These are phyloP conservation scores for Matsumyia berberina DNA, from an alignment of 2,888 invertebrate species.

Conservation along the genomic window DNA sequence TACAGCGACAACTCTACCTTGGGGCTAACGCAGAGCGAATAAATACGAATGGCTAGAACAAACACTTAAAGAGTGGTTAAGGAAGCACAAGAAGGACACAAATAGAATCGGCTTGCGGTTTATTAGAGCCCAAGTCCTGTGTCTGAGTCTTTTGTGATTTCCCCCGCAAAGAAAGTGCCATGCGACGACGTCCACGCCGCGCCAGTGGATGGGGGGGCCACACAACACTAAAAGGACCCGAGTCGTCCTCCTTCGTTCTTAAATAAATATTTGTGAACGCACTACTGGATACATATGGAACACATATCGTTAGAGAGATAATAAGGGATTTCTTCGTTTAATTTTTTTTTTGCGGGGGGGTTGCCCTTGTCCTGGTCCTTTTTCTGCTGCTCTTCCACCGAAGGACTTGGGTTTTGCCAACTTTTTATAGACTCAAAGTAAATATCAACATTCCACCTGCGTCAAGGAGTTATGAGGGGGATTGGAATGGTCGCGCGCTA, in stretches of 20 bases:
- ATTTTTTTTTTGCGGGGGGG: slow-evolving; percentile 48
- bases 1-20: slow-evolving; percentile 42
- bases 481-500: slow-evolving; percentile 41
- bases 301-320: slow-evolving; percentile 76
- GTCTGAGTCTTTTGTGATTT: slow-evolving; percentile 76
- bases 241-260: slow-evolving; percentile 71
- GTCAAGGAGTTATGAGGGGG: slow-evolving; percentile 74
- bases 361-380: no score
- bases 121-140: slow-evolving; percentile 75
- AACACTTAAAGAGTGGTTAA: slow-evolving; percentile 78
- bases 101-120: slow-evolving; percentile 77
- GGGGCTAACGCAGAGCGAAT: slow-evolving; percentile 70
- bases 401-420: slow-evolving; percentile 68
- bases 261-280: slow-evolving; percentile 76
- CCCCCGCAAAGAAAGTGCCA: slow-evolving; percentile 57
- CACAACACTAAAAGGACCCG: slow-evolving; percentile 49
- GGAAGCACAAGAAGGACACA: slow-evolving; percentile 76
- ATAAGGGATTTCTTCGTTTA: slow-evolving; percentile 76
- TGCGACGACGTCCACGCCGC: slow-evolving; percentile 66
- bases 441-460: slow-evolving; percentile 76
- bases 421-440: slow-evolving; percentile 77
- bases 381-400: slow-evolving; percentile 27
- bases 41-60: slow-evolving; percentile 77
- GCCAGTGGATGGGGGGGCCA: slow-evolving; percentile 29
- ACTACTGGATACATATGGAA: slow-evolving; percentile 73